These are phyloP conservation scores for Actinopyga echinites DNA, from an alignment of 53 echinoderm and acorn worm species.

Conservation along the genomic window DNA sequence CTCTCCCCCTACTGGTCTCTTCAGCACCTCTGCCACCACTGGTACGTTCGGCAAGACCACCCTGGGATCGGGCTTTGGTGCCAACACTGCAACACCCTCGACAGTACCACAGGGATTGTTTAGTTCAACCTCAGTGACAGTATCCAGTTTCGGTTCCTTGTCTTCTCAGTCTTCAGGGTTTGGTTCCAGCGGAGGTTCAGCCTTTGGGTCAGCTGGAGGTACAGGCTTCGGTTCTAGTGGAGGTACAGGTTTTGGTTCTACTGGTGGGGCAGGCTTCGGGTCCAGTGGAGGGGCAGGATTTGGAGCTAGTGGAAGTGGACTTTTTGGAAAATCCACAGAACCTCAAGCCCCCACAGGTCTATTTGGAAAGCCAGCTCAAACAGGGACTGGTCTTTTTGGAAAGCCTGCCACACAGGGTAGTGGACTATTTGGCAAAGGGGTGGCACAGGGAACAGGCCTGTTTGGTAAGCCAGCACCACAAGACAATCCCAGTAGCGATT, in stretches of 20 bases:
- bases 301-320: constrained; percentile 30
- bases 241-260: background rate
- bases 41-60: constrained; percentile 15
- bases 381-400: constrained; percentile 43
- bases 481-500: background rate
- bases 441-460: constrained; percentile 27
- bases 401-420: background rate
- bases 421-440: constrained; percentile 60
- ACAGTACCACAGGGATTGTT: constrained; percentile 11
- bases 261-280: background rate
- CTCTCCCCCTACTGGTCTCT: constrained; percentile 19
- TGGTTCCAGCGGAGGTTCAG: background rate
- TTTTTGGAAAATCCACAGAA: constrained; percentile 59
- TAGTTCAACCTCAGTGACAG: background rate
- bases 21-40: background rate
- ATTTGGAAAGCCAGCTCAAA: constrained; percentile 25
- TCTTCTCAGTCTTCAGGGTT: constrained; percentile 1
- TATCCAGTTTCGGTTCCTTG: background rate
- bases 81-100: background rate
- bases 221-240: constrained; percentile 15
- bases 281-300: background rate
- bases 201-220: background rate
- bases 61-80: background rate
- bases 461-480: constrained; percentile 61
- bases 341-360: background rate